phyloP scores from a whole-genome alignment of 2,888 invertebrate genomes.

The Monoplex corrugatus region DNA sequence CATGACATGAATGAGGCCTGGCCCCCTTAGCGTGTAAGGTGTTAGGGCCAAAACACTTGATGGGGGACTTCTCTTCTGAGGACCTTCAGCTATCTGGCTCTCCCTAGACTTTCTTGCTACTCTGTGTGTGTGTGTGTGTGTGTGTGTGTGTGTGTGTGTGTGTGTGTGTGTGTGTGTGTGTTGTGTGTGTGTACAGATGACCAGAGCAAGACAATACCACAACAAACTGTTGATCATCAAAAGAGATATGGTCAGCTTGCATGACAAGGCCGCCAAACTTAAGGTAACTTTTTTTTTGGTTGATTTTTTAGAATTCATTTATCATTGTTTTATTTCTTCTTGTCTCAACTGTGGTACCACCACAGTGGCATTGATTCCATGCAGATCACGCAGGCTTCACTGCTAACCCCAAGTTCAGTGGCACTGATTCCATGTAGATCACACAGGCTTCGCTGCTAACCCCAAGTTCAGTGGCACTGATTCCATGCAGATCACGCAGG shows the following conservation, averaged over 20 bases:
- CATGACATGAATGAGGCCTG: too few species aligned
- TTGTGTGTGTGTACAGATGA: slow-evolving; percentile 68
- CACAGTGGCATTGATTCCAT: too few species aligned
- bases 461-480: too few species aligned
- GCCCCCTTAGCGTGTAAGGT: too few species aligned
- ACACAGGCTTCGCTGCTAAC: too few species aligned
- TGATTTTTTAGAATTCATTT: neutral
- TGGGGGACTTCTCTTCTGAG: too few species aligned
- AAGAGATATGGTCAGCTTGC: slow-evolving; percentile 77
- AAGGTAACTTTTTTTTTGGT: slow-evolving; percentile 69
- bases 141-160: neutral
- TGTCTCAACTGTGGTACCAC: neutral
- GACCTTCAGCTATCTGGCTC: too few species aligned
- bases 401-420: too few species aligned
- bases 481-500: too few species aligned
- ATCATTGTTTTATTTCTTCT: neutral
- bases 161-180: slow-evolving; percentile 28
- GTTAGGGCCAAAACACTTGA: too few species aligned
- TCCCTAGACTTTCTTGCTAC: neutral
- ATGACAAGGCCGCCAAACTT: slow-evolving; percentile 75
- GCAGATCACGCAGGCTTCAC: too few species aligned
- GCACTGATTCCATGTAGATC: too few species aligned
- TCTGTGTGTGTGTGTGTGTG: neutral
- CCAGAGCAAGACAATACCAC: slow-evolving; percentile 76
- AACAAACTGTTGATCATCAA: slow-evolving; percentile 76